Percentiles rank a stretch among this genome's conserved stretches.
phyloP scores from a whole-genome alignment of 1,140 invertebrate genomes.

The Monomorium pharaonis region DNA sequence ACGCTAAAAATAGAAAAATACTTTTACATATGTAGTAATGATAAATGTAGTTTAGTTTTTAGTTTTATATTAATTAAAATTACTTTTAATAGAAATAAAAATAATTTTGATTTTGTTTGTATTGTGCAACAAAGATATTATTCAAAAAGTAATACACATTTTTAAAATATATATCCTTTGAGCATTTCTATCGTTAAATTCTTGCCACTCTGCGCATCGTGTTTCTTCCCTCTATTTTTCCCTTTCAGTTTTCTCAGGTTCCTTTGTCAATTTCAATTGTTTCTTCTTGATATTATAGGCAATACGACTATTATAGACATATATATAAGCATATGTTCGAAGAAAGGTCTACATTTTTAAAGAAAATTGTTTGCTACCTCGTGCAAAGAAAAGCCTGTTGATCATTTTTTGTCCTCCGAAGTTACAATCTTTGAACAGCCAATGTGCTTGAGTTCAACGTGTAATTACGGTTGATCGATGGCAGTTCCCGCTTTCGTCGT shows the following conservation, averaged over 20 bases:
- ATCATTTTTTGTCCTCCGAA: slow-evolving; percentile 11
- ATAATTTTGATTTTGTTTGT: background rate
- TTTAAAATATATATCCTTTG: background rate
- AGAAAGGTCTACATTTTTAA: slow-evolving; percentile 15
- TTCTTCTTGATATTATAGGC: slow-evolving; percentile 10
- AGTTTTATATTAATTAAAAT: background rate
- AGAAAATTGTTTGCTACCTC: background rate
- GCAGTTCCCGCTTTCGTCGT: background rate
- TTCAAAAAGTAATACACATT: background rate
- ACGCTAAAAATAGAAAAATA: background rate
- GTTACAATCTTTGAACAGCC: background rate
- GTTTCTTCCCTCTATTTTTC: background rate
- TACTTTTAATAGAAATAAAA: background rate
- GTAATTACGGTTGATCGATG: slow-evolving; percentile 33
- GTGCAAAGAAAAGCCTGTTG: background rate
- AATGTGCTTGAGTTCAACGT: background rate
- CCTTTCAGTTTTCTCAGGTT: background rate
- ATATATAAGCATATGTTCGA: background rate
- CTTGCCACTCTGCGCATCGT: background rate
- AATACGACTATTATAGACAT: slow-evolving; percentile 9
- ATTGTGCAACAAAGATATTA: background rate
- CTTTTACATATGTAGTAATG: background rate
- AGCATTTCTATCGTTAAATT: background rate
- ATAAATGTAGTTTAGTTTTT: background rate
- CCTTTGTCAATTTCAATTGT: background rate